Evolutionary conservation across 2,797 vertebrate species (phyloP), one percentile per base, ranked within the genome.

Genomic region (Acridotheres tristis): DNA sequence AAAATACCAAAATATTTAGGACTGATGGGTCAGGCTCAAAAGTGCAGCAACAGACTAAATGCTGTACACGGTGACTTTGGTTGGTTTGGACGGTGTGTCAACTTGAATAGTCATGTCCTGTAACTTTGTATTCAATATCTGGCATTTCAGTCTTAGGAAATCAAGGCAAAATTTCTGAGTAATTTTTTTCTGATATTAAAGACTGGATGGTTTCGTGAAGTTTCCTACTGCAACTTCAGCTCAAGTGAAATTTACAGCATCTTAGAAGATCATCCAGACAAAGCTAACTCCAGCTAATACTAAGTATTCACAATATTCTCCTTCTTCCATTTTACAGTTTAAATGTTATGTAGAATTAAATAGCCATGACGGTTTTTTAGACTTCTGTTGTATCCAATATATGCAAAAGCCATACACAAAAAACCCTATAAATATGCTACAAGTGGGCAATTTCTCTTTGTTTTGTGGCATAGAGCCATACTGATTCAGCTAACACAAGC

Each of bases 81-180:
- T 88, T 86, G 73, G 66, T 90, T 93, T 93, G 66, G 82, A 90
- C 1, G 1, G 82, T 67, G 36, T 78, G 94, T 89, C 93, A 97
- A 2, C 69, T 91, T 81, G 36, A 81, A 85, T 88, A 92, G 43
- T 69, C 76, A 11, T 63, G 38, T 94, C 59, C n/a, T 73, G 17
- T 59, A 83, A 66, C 61, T 77, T 83, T 75, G 34, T 80, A n/a
- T 91, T 85, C 79, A 38, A 45, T 83, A 95, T 36, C 78, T 90
- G 93, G 68, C 81, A 92, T 48, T 85, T 80, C 58, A 77, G 57
- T 59, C 72, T 74, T 74, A 83, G 48, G 66, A 89, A 93, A 90
- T 82, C 11, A 92, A 91, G 72, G 40, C 23, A 55, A 89, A 93
- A 95, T 62, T 58, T 89, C 57, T 58, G 36, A 68, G 26, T 23